A percentile compares a stretch with the other conserved stretches of the same genome.
phyloP scores from a whole-genome alignment of 2,113 vertebrate species.

The Ailuropoda melanoleuca region DNA sequence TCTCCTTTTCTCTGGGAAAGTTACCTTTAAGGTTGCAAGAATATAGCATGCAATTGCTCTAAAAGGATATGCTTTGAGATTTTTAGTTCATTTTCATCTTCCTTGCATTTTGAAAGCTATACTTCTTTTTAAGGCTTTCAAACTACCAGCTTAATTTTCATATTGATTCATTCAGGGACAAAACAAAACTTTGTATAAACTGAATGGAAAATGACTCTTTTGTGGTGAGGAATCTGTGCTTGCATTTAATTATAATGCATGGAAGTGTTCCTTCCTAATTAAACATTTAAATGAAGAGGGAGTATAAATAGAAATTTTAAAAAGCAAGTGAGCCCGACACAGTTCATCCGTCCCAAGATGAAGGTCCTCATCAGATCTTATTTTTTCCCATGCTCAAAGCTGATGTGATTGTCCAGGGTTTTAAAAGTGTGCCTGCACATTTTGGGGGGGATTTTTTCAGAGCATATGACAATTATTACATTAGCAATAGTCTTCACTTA shows the following conservation, averaged over 20 bases:
- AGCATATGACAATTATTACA: not conserved
- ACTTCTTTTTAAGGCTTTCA: constrained; percentile 70
- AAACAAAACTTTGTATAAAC: constrained; percentile 77
- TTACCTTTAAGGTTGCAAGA: constrained; percentile 62
- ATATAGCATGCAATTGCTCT: constrained; percentile 49
- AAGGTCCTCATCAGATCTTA: constrained; percentile 46
- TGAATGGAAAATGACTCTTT: constrained; percentile 69
- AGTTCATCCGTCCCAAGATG: constrained; percentile 51
- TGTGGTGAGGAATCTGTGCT: constrained; percentile 51
- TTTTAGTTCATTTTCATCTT: constrained; percentile 69
- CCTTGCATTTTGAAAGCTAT: constrained; percentile 55
- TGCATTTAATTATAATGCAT: constrained; percentile 62
- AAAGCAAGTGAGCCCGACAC: not conserved
- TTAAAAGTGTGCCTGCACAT: constrained; percentile 63
- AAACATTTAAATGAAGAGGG: constrained; percentile 73
- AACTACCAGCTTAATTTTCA: constrained; percentile 68
- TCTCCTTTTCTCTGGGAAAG: constrained; percentile 42
- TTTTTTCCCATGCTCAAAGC: constrained; percentile 49
- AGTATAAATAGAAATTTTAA: constrained; percentile 68
- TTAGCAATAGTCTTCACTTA: constrained; percentile 36
- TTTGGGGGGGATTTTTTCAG: constrained; percentile 59
- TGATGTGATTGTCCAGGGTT: not conserved
- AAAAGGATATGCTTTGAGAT: constrained; percentile 58
- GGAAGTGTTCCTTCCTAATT: constrained; percentile 72
- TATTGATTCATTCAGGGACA: constrained; percentile 76